A percentile compares a stretch with the other conserved stretches of the same genome.
Evolutionary conservation across 2,113 vertebrate species (phyloP).

Genomic region (Amphilophus citrinellus): DNA sequence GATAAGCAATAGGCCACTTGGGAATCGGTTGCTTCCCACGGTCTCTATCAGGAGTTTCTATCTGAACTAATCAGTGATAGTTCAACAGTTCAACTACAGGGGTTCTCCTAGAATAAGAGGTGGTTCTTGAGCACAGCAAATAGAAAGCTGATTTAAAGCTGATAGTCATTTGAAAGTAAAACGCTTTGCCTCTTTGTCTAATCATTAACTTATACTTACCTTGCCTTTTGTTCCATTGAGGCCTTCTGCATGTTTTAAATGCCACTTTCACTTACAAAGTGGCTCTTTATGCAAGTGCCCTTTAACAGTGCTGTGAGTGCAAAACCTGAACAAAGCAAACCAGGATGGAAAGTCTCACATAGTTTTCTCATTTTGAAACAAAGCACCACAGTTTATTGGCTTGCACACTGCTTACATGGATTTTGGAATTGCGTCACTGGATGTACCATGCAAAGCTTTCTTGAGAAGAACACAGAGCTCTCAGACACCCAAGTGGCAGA

Average conservation of each 20-base stretch:
- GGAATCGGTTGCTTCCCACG: conserved; percentile 73
- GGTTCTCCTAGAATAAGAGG: conserved; percentile 30
- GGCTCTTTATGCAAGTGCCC: conserved; percentile 33
- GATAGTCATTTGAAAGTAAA: conserved; percentile 32
- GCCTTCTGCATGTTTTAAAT: conserved; percentile 25
- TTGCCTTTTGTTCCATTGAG: background rate
- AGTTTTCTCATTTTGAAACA: background rate
- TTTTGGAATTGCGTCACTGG: conserved; percentile 23
- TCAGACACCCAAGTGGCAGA: conserved; percentile 49
- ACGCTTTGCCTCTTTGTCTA: conserved; percentile 28
- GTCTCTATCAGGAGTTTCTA: conserved; percentile 54
- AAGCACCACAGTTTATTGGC: background rate
- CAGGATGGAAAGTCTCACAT: background rate
- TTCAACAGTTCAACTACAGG: background rate
- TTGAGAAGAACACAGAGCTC: conserved; percentile 23
- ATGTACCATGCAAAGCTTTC: conserved; percentile 15
- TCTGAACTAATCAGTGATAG: conserved; percentile 40
- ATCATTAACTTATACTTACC: conserved; percentile 44
- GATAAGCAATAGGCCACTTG: conserved; percentile 63
- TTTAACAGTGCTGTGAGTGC: conserved; percentile 23
- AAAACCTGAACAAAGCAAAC: conserved; percentile 8
- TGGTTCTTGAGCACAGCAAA: background rate
- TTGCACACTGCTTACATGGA: conserved; percentile 15
- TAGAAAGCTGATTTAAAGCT: conserved; percentile 28
- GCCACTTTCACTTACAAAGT: conserved; percentile 32